Base-by-base conservation (phyloP, 92 coral and sea anemone genomes). In the Palythoa grandiflora region DNA sequence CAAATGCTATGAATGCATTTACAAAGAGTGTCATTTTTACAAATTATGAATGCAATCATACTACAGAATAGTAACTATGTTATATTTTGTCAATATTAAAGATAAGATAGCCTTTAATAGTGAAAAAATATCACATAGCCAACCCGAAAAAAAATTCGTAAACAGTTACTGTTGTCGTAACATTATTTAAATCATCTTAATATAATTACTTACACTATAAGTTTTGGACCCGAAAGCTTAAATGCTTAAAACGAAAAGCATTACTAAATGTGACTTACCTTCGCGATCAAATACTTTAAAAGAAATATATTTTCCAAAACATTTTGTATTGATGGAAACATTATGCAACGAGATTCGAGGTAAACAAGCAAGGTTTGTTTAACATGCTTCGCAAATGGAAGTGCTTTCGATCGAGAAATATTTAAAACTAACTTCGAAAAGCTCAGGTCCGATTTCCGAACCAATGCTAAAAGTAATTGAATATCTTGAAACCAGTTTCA, bases 401-500 rank as follows among this genome's bases (percentile, higher is more conserved):
- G 75, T 47, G 52, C 28, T 28, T 28, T 28, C 28, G 28, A 47
- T 40, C 47, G 17, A 17, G 19, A 77, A 63, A 50, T 11, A 52
- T 28, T 28, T 28, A 28, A 28, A 28, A 12, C 50, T 65, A 40
- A n/a, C 35, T 61, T 63, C 54, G 16, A 63, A 17, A 48, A 35
- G 7, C 59, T 68, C 76, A 12, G 75, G 50, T 19, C 20, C 15
- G 20, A 28, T 48, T 81, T 53, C 75, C 66, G 37, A 51, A 81
- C 66, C 75, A 81, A 65, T 63, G 36, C 75, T 63, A 66, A 8
- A 65, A 20, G 36, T 81, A 81, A 81, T 66, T 81, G 86, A 81
- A 39, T 78, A 78, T 78, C 20, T 78, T 39, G 20, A 14, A 28
- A 55, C 35, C 9, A 50, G 38, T 63, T 50, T 16, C 53, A 50